Percentiles rank a stretch among this genome's conserved stretches.
Conservation (phyloP, 2,113 vertebrate genomes). For the Pteruthius melanotis region DNA sequence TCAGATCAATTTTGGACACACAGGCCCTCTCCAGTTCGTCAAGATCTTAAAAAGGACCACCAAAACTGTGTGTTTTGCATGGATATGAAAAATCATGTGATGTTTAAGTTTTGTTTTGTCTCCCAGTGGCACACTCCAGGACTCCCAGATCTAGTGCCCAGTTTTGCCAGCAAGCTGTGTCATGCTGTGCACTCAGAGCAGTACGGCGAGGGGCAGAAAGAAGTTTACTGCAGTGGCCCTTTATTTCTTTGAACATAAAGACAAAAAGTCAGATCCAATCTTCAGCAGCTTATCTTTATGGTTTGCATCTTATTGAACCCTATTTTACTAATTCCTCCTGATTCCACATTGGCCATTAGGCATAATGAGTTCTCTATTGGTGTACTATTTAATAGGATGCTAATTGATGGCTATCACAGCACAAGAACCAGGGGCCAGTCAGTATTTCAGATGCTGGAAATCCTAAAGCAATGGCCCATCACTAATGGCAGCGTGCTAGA, state of each 20-base stretch:
- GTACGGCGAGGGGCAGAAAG: background rate
- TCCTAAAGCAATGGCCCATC: background rate
- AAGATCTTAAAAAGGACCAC: background rate
- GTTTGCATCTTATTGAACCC: conserved; percentile 68
- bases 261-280: conserved; percentile 59
- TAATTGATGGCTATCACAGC: conserved; percentile 55
- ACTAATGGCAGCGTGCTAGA: background rate
- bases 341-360: conserved; percentile 59
- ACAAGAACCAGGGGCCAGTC: background rate
- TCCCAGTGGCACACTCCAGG: background rate
- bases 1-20: background rate
- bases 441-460: background rate
- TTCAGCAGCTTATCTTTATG: conserved; percentile 72
- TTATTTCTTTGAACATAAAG: conserved; percentile 44
- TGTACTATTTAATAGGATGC: conserved; percentile 50
- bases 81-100: background rate
- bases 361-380: conserved; percentile 67
- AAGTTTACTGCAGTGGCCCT: background rate
- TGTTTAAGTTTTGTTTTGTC: background rate
- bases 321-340: conserved; percentile 69
- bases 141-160: accelerated
- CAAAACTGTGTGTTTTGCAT: background rate
- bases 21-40: background rate
- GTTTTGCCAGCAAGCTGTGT: background rate
- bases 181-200: background rate